Evolutionary conservation across 2,113 vertebrate species (phyloP).

Genomic region (Ondatra zibethicus): DNA sequence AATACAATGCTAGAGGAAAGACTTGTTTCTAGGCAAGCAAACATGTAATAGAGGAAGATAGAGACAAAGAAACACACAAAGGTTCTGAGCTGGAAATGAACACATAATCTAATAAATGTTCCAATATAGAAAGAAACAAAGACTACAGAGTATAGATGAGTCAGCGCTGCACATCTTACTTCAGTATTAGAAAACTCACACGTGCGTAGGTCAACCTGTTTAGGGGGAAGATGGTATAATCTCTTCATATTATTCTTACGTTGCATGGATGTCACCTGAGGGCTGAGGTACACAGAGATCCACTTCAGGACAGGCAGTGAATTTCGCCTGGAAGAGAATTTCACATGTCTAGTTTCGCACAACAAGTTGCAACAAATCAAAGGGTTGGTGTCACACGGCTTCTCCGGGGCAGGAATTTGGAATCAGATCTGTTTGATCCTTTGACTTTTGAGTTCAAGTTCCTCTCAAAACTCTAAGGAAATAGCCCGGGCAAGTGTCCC

Average conservation of each 20-base stretch:
- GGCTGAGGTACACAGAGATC: not conserved
- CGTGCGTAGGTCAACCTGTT: fast-evolving
- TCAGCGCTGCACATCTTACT: not conserved
- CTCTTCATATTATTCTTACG: not conserved
- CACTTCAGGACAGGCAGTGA: not conserved
- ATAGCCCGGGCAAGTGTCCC: not conserved
- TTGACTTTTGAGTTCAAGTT: not conserved
- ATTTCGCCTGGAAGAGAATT: not conserved
- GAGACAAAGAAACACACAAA: not conserved
- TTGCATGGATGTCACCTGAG: not conserved
- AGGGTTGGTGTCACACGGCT: not conserved
- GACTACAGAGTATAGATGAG: not conserved
- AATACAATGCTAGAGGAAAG: not conserved
- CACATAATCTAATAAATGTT: not conserved
- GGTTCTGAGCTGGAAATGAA: not conserved
- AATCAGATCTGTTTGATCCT: not conserved
- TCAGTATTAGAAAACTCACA: not conserved
- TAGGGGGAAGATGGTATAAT: not conserved
- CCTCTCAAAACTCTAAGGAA: not conserved
- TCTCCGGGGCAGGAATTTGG: not conserved
- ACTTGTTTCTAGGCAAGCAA: not conserved
- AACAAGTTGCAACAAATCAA: not conserved
- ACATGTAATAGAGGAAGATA: not conserved
- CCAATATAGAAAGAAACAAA: not conserved
- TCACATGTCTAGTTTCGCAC: not conserved